Conservation (phyloP, 2,113 vertebrate species). For the Prolemur simus region DNA sequence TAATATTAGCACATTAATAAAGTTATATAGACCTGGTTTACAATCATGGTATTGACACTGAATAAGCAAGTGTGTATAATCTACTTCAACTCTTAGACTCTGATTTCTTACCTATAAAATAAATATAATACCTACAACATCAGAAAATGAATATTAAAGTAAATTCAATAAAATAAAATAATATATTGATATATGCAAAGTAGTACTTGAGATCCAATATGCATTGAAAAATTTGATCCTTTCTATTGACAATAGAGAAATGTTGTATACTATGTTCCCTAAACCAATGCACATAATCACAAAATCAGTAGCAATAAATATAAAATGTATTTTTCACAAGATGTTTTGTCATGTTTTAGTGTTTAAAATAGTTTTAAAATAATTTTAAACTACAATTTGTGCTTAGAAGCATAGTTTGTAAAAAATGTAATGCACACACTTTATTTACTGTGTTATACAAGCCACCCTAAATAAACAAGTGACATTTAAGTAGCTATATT, state of each 20-base stretch:
- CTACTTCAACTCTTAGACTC: neutral
- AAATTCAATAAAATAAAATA: neutral
- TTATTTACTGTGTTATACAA: neutral
- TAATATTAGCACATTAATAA: neutral
- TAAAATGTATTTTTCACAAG: neutral
- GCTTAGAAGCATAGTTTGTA: neutral
- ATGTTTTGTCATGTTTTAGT: neutral
- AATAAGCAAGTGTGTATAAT: neutral
- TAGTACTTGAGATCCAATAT: neutral
- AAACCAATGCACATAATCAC: neutral
- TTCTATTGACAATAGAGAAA: neutral
- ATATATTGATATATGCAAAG: neutral
- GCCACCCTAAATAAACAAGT: neutral
- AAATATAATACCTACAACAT: neutral
- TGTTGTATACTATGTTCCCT: neutral
- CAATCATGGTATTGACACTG: neutral
- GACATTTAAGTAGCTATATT: neutral
- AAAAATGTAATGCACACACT: neutral
- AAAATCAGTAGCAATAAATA: neutral
- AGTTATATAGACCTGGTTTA: neutral
- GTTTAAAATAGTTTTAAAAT: neutral
- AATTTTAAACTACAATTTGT: neutral
- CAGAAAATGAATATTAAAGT: constrained; percentile 1
- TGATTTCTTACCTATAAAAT: neutral
- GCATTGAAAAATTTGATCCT: neutral